Evolutionary conservation across 2,888 invertebrate genomes (phyloP), one percentile per base, ranked within the genome.

Genomic region (Caenorhabditis sp.): DNA sequence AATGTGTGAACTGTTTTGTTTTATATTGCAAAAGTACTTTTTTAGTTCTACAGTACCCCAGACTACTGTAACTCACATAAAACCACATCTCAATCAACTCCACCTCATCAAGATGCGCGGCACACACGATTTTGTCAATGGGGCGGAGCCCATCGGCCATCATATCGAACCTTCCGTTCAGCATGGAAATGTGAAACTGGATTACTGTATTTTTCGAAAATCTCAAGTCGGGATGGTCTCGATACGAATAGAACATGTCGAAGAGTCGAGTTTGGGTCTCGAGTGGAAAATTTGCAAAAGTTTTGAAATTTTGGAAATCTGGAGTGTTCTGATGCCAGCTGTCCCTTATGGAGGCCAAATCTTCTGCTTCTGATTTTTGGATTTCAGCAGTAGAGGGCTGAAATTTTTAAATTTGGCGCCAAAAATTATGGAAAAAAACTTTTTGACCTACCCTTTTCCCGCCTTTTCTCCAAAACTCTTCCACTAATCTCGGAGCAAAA

Each of bases 51-150:
- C 44, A 44, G 47, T 47, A n/a, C n/a, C 19, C 19, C n/a, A 19
- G 47, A 10, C 19, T 49, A 16, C 28, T 35, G n/a, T 26, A 19
- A 56, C 81, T 54, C 22, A 82, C 82, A 26, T 56, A 35, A 58
- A 24, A 82, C 82, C 82, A 82, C 82, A 82, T 82, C 51, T 69
- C 66, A 8, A 82, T 82, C 47, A 82, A 24, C 26, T 82, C 82
- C 14, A 6, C 10, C n/a, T 82, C 76, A 22, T 70, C 76, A 12
- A 64, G 19, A 75, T 69, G 64, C 2, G 82, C 70, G 26, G 70
- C 82, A 22, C 72, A 66, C 19, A 82, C 59, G n/a, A 82, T 82
- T 51, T 76, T 76, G 66, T 82, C 82, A n/a, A 82, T 64, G 3
- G 31, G 16, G 26, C 58, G 12, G 2, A 72, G 24, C 8, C 64